Percentiles rank a stretch among this genome's conserved stretches.
These are phyloP conservation scores for Brenthis daphne DNA, from an alignment of 2,888 invertebrate species.

Conservation along the genomic window DNA sequence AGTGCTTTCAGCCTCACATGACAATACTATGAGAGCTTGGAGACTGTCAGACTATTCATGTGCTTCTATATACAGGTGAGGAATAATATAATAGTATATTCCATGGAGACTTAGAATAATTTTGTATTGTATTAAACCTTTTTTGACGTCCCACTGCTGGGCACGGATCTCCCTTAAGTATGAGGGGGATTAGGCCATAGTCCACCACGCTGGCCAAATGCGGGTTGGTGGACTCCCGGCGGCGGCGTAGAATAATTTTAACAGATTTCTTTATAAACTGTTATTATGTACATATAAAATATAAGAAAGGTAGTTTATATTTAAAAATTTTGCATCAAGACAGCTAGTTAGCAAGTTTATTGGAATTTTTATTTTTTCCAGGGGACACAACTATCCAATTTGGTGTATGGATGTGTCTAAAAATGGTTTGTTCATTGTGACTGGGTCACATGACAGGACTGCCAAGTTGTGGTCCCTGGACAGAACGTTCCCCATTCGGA, in stretches of 20 bases:
- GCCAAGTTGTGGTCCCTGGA: slow-evolving; percentile 92
- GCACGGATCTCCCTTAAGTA: too few relatives aligned
- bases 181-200: too few relatives aligned
- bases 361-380: slow-evolving; percentile 46
- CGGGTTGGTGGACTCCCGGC: too few relatives aligned
- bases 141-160: too few relatives aligned
- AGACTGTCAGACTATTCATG: slow-evolving; percentile 86
- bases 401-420: slow-evolving; percentile 91
- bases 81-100: background rate
- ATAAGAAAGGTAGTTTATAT: too few relatives aligned
- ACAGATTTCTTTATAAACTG: too few relatives aligned
- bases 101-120: too few relatives aligned
- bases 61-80: slow-evolving; percentile 85
- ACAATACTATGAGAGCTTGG: slow-evolving; percentile 90
- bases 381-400: slow-evolving; percentile 94
- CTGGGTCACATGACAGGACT: slow-evolving; percentile 91
- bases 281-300: too few relatives aligned
- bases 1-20: slow-evolving; percentile 89
- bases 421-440: slow-evolving; percentile 86
- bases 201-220: too few relatives aligned
- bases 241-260: too few relatives aligned
- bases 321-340: too few relatives aligned
- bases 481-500: slow-evolving; percentile 89
- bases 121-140: too few relatives aligned
- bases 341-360: background rate